Conservation (phyloP, 2,888 invertebrate genomes). For the Nycteola revayana region DNA sequence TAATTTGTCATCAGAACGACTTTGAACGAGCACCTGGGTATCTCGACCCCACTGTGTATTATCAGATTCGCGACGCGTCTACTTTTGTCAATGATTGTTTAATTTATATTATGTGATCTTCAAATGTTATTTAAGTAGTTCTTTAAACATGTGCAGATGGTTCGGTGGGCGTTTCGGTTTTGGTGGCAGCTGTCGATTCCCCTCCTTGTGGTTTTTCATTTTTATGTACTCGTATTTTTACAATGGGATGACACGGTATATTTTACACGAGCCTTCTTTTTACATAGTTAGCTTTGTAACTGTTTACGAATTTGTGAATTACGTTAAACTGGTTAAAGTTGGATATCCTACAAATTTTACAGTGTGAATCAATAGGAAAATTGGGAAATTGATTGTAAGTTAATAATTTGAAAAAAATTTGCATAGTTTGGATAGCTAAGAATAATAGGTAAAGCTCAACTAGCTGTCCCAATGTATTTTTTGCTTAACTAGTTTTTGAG, state of each 20-base stretch:
- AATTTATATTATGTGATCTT: conserved; percentile 80
- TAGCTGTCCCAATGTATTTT: no score
- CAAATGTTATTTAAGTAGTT: conserved; percentile 75
- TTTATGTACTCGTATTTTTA: conserved; percentile 32
- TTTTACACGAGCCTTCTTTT: conserved; percentile 23
- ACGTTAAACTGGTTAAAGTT: no score
- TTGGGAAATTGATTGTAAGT: no score
- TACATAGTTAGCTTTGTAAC: no score
- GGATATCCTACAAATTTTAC: no score
- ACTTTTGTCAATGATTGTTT: conserved; percentile 74
- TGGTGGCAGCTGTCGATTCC: conserved; percentile 57
- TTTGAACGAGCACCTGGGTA: conserved; percentile 66
- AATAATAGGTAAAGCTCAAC: no score
- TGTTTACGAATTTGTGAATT: no score
- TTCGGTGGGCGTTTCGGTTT: conserved; percentile 51
- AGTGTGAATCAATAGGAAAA: no score
- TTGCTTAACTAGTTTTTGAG: no score
- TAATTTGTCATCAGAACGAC: conserved; percentile 74
- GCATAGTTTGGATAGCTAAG: no score
- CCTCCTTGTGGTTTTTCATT: conserved; percentile 52
- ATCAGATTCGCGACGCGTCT: conserved; percentile 68
- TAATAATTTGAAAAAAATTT: no score
- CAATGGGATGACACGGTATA: conserved; percentile 23
- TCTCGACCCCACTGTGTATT: conserved; percentile 57
- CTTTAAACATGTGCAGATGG: conserved; percentile 75